Base-by-base conservation (phyloP, 2,113 vertebrate species). In the Phyllostomus hastatus region DNA sequence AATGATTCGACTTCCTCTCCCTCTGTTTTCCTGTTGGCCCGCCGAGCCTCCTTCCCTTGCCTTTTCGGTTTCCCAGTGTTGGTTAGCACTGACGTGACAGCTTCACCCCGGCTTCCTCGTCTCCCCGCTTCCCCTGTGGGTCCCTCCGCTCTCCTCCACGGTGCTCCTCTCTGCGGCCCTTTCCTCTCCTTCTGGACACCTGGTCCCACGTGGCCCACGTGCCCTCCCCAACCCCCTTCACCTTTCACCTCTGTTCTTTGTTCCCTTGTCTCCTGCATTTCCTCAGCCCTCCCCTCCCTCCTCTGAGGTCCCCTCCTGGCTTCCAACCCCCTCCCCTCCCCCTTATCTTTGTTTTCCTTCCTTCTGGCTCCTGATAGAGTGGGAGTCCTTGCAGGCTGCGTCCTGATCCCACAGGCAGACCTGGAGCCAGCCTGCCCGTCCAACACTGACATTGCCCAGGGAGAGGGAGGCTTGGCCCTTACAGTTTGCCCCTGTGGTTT, bases 301-400 rank as follows among this genome's bases (percentile, higher is more conserved):
- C 66, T 72, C 16, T 9, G 22, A 31, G 35, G 89, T 67, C 89
- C 10, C 9, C 2, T 70, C 64, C 90, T 88, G 20, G 3, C 61
- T 75, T 50, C 19, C 43, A 80, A n/a, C 33, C 5, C 41, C 57
- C 52, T 61, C 35, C 52, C 46, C 11, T 38, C 4, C 2, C 52
- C 4, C 28, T 90, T 92, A 79, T 86, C 79, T 94, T 96, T 92
- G 81, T 76, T 94, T 94, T 66, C 72, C 90, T 97, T 95, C 96
- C 93, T 91, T 91, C 91, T 85, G 61, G 41, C 73, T 24, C 26
- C 33, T 82, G 91, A 88, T 84, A 54, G 43, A 64, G 35, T 19
- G n/a, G 59, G 24, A 72, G 67, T 31, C 90, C 46, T 33, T 82
- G 92, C 96, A 24, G 3, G 12, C 98, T 90, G 19, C 10, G 11